Evolutionary conservation across 2,113 vertebrate genomes (phyloP).

Genomic region (Phocoena phocoena): DNA sequence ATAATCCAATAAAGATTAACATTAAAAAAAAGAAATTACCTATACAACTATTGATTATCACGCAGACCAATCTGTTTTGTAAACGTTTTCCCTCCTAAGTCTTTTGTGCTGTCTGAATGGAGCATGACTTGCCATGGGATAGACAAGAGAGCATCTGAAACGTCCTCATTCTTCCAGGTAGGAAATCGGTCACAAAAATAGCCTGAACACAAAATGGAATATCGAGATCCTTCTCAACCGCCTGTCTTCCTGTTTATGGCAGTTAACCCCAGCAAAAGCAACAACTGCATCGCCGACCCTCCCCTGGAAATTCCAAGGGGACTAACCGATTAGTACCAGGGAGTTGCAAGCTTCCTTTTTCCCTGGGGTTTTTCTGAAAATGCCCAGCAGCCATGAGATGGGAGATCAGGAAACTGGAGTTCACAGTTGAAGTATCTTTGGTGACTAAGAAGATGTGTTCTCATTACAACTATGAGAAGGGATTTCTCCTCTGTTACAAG

Average conservation of each 20-base stretch:
- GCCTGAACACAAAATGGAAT: not conserved
- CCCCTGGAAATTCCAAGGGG: conserved; percentile 6
- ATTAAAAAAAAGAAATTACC: not conserved
- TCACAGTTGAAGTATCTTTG: conserved; percentile 10
- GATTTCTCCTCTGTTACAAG: not conserved
- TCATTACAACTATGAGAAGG: not conserved
- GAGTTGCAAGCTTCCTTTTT: conserved; percentile 7
- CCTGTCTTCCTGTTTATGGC: not conserved
- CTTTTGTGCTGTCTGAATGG: not conserved
- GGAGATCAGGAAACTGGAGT: not conserved
- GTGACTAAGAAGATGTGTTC: not conserved
- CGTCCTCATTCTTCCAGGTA: not conserved
- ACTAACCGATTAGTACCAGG: not conserved
- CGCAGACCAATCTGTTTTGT: not conserved
- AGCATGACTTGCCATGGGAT: not conserved
- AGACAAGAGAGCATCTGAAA: not conserved
- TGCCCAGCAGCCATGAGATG: not conserved
- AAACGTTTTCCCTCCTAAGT: not conserved
- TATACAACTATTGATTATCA: not conserved
- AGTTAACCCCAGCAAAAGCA: not conserved
- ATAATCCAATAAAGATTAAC: too few relatives aligned
- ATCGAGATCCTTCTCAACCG: not conserved
- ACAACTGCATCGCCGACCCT: not conserved
- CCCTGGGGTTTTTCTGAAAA: conserved; percentile 35
- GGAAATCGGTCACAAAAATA: not conserved